Conservation (phyloP, 2,113 vertebrate genomes). For the Gallinago undulata region DNA sequence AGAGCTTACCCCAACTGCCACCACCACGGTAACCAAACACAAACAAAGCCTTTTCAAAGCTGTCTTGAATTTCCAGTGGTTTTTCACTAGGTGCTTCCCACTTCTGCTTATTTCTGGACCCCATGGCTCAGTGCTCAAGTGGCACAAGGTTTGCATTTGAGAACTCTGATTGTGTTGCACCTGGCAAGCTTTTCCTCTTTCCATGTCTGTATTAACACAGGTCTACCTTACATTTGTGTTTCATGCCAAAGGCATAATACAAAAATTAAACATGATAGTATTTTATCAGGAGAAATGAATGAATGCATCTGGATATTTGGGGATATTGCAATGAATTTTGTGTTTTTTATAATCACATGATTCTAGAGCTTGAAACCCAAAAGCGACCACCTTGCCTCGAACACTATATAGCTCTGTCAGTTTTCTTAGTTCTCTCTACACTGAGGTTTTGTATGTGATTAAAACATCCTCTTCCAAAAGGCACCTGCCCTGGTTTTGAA, state of each 20-base stretch:
- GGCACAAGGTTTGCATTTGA: background rate
- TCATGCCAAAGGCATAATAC: background rate
- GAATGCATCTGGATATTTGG: background rate
- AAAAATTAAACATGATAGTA: background rate
- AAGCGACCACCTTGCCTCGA: background rate
- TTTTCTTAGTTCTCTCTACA: background rate
- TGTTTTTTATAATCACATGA: rapidly evolving
- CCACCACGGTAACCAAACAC: background rate
- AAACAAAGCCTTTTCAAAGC: background rate
- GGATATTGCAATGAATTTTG: background rate
- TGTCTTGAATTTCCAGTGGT: background rate
- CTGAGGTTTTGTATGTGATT: background rate
- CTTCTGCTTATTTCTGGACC: background rate
- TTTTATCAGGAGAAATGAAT: background rate
- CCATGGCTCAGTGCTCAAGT: background rate
- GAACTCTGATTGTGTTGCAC: background rate
- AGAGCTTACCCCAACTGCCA: background rate
- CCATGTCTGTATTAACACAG: too few species aligned
- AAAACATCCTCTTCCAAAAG: background rate
- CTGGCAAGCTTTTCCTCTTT: background rate
- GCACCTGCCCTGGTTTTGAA: background rate
- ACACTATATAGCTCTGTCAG: background rate
- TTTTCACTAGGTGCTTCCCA: background rate
- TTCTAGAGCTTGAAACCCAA: background rate
- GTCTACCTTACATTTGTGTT: background rate